Conservation (phyloP, 2,797 vertebrate species). For the Mustela erminea region DNA sequence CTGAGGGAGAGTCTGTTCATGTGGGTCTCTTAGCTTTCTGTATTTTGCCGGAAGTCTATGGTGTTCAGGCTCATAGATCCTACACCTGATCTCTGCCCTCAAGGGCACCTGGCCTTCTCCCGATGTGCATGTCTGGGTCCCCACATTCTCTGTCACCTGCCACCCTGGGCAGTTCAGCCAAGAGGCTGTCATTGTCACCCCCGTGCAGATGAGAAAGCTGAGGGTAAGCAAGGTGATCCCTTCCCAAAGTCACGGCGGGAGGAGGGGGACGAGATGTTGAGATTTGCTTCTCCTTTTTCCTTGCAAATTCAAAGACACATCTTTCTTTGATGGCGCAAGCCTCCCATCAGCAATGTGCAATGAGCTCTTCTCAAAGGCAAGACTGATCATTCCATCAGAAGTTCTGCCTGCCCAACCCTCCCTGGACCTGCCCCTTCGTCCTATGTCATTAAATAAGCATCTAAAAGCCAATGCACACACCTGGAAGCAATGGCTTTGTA, state of each 20-base stretch:
- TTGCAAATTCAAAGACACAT: not conserved
- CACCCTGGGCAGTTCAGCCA: not conserved
- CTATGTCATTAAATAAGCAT: not conserved
- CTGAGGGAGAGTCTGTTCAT: not conserved
- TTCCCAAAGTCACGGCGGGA: not conserved
- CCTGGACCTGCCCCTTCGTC: not conserved
- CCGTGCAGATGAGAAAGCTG: not conserved
- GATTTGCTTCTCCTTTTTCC: not conserved
- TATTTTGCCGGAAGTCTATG: fast-evolving
- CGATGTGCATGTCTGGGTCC: not conserved
- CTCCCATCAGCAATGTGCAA: fast-evolving
- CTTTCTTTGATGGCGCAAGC: not conserved
- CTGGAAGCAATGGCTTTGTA: not conserved
- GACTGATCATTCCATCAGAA: not conserved
- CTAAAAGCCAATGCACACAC: not conserved
- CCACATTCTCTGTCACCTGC: not conserved
- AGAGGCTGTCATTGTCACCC: not conserved
- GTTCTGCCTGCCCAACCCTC: not conserved
- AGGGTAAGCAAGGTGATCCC: not conserved
- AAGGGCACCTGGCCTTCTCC: not conserved
- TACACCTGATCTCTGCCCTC: not conserved
- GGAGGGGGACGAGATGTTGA: too few relatives aligned
- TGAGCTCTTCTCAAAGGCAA: not conserved
- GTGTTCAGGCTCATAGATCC: fast-evolving
- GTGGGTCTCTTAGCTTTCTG: not conserved